Evolutionary conservation across 2,888 invertebrate genomes (phyloP), one percentile per base, ranked within the genome.

Genomic region (Diaphora mendica): DNA sequence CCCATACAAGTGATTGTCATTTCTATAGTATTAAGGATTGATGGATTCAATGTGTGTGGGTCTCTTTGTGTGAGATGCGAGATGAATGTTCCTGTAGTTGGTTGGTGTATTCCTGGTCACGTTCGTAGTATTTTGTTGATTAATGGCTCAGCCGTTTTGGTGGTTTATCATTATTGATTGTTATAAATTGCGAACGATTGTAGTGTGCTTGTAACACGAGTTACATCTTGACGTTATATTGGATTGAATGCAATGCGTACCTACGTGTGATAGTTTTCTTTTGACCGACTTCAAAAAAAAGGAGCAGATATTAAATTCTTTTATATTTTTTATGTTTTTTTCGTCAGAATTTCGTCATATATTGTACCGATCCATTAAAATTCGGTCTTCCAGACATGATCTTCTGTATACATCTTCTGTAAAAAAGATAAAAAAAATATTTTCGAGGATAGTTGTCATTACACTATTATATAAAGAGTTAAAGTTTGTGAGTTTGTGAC

Each of bases 41-140:
- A 62, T 62, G 30, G 59, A 15, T 62, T 62, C 59, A 62, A 30
- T 30, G 59, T 62, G 59, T 62, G 59, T 15, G 15, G n/a, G n/a
- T 62, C 30, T 64, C 48, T 51, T 55, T 68, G 26, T 51, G 51
- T 51, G 51, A 51, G 23, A 23, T 20, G 33, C 55, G n/a, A 66
- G n/a, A 42, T 48, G 20, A 68, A 68, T 69, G 20, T 55, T 23
- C 23, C n/a, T 23, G 69, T 71, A 68, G 30, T 66, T 59, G 30
- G 26, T 70, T 23, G 39, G 23, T 26, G n/a, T 69, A 64, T 51
- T 48, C 59, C 20, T 35, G 44, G 70, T 62, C 70, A 70, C 70
- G 70, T 70, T 33, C 33, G 23, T 35, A 42, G 42, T 35, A 33
- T 23, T 66, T 44, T 44, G 33, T 70, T 44, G 62, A 70, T 64